phyloP scores from a whole-genome alignment of 2,113 vertebrate species.

The Indicator indicator region DNA sequence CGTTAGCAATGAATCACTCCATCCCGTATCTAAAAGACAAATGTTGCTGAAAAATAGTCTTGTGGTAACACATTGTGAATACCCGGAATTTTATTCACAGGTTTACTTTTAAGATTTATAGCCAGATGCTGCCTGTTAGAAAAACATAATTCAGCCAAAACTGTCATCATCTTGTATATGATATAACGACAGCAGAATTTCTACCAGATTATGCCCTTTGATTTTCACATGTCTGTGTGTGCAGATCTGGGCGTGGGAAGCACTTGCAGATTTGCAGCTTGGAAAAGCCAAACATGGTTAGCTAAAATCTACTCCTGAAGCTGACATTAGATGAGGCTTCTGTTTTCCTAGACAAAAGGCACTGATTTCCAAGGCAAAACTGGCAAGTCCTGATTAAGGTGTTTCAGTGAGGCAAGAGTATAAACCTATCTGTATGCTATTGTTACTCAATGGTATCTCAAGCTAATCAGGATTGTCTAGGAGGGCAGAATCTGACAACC shows the following conservation, averaged over 20 bases:
- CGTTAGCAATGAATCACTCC: background rate
- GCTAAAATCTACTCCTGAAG: constrained; percentile 10
- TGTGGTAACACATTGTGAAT: constrained; percentile 1
- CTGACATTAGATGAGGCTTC: background rate
- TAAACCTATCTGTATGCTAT: background rate
- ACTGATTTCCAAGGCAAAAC: background rate
- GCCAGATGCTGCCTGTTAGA: constrained; percentile 64
- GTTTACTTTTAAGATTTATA: constrained; percentile 56
- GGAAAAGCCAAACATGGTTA: constrained; percentile 26
- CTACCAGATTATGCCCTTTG: constrained; percentile 71
- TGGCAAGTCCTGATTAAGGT: background rate
- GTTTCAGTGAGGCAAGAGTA: background rate
- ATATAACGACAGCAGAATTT: constrained; percentile 52
- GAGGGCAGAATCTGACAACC: background rate
- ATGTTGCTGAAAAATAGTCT: background rate
- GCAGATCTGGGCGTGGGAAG: constrained; percentile 32
- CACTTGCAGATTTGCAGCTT: constrained; percentile 29
- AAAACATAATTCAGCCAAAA: constrained; percentile 47
- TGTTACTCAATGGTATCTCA: background rate
- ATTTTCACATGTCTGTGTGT: constrained; percentile 49
- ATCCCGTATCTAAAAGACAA: background rate
- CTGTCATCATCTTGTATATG: constrained; percentile 18
- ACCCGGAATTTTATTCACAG: constrained; percentile 65
- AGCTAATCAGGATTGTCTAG: background rate
- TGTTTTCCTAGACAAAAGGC: background rate